Base-by-base conservation (phyloP, 2,888 invertebrate genomes). In the Drosophila colorata region DNA sequence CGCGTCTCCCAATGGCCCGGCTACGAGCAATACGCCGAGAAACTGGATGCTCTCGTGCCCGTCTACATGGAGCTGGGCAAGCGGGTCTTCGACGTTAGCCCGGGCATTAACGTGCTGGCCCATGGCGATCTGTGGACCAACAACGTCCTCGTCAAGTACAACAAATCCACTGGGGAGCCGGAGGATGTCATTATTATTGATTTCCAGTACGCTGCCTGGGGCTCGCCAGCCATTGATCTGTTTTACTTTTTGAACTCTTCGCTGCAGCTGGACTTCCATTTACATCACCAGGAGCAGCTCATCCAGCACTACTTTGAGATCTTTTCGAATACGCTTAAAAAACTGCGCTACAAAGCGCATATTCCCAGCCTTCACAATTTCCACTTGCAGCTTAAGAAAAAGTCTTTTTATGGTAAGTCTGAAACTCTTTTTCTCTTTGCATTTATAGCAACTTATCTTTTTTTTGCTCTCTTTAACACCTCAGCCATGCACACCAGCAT, bases 71-170 rank as follows among this genome's bases (percentile, higher is more conserved):
- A 92, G 67, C 65, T 90, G 56, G 88, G 89, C 14, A 90, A 90
- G 43, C 77, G 85, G 4, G 88, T 91, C 6, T 91, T 91, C 16
- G 91, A 91, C 53, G 64, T 88, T 8, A 69, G 71, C 3, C 52
- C 74, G 0, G 69, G 82, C 46, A 70, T 92, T 0, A 91, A 91
- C 80, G 91, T 90, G 0, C 61, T 92, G 65, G 85, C 88, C 8
- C 92, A 92, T 60, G 92, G 92, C 4, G 92, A 92, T 80, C 78
- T 92, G 8, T 92, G 92, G 92, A 90, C 88, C 0, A 92, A 92
- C 61, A 92, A 92, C 72, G 83, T 91, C 0, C 90, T 92, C 63
- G 90, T 91, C 1, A 90, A 87, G 64, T 92, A 91, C 59, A 87
- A 88, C 35, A 63, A 77, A 25, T 43, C 52, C 3, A 84, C 83